Evolutionary conservation across 2,797 vertebrate genomes (phyloP), one percentile per base, ranked within the genome.

Genomic region (Yasuhikotakia modesta): DNA sequence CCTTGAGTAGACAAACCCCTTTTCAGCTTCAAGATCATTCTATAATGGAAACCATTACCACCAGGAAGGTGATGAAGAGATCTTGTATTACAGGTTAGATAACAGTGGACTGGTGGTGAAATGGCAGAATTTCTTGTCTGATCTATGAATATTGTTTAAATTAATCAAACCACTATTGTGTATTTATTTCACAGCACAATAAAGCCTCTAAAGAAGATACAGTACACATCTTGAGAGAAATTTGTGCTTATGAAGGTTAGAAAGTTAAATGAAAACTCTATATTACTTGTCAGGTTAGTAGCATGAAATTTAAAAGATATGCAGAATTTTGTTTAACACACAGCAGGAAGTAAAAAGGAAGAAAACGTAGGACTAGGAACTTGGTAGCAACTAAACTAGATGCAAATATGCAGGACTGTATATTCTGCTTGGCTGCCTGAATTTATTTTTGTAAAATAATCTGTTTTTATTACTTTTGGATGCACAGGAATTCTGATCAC

Each of bases 91-190:
- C 16, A 6, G 5, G 52, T 8, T 35, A 57, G 61, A 58, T 24
- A 45, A 4, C 3, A 60, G 39, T 19, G 16, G 6, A 81, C 81
- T 83, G 86, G 83, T 80, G 79, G 32, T 83, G 86, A 88, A 82
- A 65, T 55, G 45, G 43, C 2, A 71, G 81, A 82, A 80, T 87
- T 88, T 87, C 81, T 87, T 14, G 86, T 72, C 39, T 89, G 87
- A 88, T 88, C 86, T 57, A 45, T 46, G 22, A 67, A 30, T 66
- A 17, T 57, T 46, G 50, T 75, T 67, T 66, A 16, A 45, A 16
- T 66, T 0, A 67, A 67, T 14, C 17, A 57, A 67, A 67, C 19
- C 8, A 55, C 19, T 52, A 13, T 5, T 35, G 32, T 35, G 7
- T n/a, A 12, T 73, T 63, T 63, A 73, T 45, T 32, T 22, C 43